Evolutionary conservation across 2,113 vertebrate species (phyloP), one percentile per base, ranked within the genome.

Genomic region (Erythrocebus patas): DNA sequence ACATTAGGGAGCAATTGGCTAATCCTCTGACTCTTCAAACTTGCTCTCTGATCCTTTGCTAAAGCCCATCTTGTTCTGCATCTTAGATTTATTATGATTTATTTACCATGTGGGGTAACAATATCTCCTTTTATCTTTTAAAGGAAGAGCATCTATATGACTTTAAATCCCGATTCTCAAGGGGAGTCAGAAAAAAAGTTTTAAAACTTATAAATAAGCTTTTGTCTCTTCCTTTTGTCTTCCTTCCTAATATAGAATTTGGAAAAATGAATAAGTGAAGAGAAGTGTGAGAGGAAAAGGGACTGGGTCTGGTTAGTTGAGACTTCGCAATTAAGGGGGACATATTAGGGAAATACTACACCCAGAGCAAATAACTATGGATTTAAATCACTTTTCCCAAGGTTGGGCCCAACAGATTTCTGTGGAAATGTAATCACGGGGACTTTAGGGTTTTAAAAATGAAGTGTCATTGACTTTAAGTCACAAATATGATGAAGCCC

Each of bases 1-100:
- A 98, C 98, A 97, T 98, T 97, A 98, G 93, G 97, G 97, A 98
- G 97, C 97, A 98, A 97, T 98, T 98, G 95, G 91, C 97, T 98
- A 98, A 98, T 97, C 98, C 96, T 98, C 94, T 93, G 84, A 96
- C 89, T 86, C 85, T 97, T 96, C 95, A 97, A 57, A 96, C 66
- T 96, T 98, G 94, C 92, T 98, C 94, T 98, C 93, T 96, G 78
- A 45, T 95, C 81, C 95, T 91, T 94, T 96, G 87, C 82, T 91
- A 96, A 68, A 89, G 76, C 57, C 87, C 93, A 52, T 82, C 95
- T 89, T 70, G 81, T 97, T 97, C 83, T 91, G 2, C 87, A 85
- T 66, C 92, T 98, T 93, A 96, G 84, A 98, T 97, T 98, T 98
- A 97, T 85, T 96, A 88, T 98, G 95, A 98, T 35, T 96, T 94